Evolutionary conservation across 2,113 vertebrate genomes (phyloP), one percentile per base, ranked within the genome.

Genomic region (Cyanoderma ruficeps): DNA sequence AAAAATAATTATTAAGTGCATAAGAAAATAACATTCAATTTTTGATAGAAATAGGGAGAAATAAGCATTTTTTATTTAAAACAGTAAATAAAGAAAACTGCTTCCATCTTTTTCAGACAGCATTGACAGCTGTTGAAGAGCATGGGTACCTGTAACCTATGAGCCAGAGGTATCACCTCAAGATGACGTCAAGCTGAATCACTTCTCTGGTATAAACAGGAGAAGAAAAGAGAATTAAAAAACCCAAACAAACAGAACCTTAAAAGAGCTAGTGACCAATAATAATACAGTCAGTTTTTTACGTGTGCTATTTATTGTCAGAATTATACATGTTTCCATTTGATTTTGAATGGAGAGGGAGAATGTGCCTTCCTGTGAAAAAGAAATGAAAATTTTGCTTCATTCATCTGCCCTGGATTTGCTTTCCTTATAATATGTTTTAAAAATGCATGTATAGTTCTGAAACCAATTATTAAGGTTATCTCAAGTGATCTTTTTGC

Each of bases 271-370:
- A 47, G 8, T 41, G 33, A 46, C 15, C 18, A 60, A 44, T 27
- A 44, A 33, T 44, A 31, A 52, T 23, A 8, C 7, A 31, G 37
- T 37, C 7, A 42, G 42, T 42, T 42, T 60, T 77, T 44, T 23
- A 44, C 0, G 0, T 33, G 15, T n/a, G 13, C 16, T 70, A 24
- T 20, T 74, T 70, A 19, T 10, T 76, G 16, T 60, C 28, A 28
- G 3, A n/a, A 19, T 39, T n/a, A 9, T 31, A n/a, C 13, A 27
- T 0, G 0, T 33, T 64, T 94, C 6, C 19, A 31, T 2, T 7
- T 81, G 25, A 69, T 15, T 68, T 25, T 46, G 19, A 84, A 60
- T 28, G 11, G 27, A 76, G 31, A 47, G 9, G 2, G 4, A 80
- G 15, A 71, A 77, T 15, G 5, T n/a, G 44, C 3, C 3, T 76